Evolutionary conservation across 2,113 vertebrate genomes (phyloP).

Genomic region (Pyxicephalus adspersus): DNA sequence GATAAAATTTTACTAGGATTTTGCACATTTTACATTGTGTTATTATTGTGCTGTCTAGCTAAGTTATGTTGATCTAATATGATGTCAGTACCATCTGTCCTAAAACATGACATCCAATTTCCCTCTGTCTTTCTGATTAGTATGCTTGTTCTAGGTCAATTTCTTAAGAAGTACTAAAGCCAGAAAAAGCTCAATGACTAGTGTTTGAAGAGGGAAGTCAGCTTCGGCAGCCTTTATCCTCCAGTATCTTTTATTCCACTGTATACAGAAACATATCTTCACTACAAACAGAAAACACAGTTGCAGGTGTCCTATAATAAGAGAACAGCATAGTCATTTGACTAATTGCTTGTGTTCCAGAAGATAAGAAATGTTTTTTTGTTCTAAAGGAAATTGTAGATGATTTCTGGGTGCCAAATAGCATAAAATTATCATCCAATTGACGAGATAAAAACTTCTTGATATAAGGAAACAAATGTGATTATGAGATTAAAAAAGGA

Average conservation of each 20-base stretch:
- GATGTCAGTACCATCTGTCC: no score
- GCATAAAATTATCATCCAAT: neutral
- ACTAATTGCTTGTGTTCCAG: neutral
- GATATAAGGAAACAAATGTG: neutral
- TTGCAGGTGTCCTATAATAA: conserved; percentile 1
- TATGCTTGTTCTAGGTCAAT: no score
- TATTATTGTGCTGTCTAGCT: no score
- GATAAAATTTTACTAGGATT: no score
- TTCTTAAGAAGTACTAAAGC: no score
- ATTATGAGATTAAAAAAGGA: neutral
- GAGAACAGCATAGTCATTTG: neutral
- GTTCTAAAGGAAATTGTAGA: neutral
- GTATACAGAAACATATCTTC: neutral
- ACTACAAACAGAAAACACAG: neutral
- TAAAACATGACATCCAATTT: no score
- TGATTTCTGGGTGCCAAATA: neutral
- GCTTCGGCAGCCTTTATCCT: no score
- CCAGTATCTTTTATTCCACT: neutral
- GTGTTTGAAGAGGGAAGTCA: no score
- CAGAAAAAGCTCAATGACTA: no score
- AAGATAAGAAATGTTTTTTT: neutral
- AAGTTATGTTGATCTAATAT: no score
- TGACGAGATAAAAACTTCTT: neutral
- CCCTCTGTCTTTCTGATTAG: no score
- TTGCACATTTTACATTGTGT: no score